Conservation (phyloP, 2,797 vertebrate species). For the Vireo griseus region DNA sequence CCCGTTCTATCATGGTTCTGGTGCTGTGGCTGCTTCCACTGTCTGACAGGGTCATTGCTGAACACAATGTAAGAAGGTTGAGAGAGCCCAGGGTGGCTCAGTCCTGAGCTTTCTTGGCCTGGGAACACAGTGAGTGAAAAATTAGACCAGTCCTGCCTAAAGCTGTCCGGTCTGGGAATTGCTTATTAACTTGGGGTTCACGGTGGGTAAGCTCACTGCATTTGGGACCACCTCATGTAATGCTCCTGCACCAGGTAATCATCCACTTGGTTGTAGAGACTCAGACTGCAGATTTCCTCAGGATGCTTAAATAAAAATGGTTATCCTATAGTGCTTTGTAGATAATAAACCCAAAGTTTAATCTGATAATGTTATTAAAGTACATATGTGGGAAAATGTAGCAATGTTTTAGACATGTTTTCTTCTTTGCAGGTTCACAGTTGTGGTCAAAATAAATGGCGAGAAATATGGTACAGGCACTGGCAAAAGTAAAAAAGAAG, state of each 20-base stretch:
- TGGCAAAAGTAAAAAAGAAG: conserved; percentile 67
- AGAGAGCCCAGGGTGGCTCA: background rate
- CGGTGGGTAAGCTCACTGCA: background rate
- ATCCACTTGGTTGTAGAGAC: background rate
- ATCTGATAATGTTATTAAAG: background rate
- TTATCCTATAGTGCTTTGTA: background rate
- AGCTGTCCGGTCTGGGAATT: background rate
- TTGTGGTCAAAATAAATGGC: background rate
- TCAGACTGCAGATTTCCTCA: background rate
- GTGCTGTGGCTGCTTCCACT: background rate
- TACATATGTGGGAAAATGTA: background rate
- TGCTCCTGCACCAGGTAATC: background rate
- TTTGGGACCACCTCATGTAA: background rate
- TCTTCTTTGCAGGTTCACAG: conserved; percentile 66
- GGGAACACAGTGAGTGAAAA: background rate
- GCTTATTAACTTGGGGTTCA: background rate
- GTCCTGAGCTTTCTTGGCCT: background rate
- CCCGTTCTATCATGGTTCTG: background rate
- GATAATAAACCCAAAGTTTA: background rate
- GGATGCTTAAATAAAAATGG: background rate
- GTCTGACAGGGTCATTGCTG: background rate
- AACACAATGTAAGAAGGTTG: background rate
- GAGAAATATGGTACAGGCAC: conserved; percentile 11
- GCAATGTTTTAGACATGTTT: background rate
- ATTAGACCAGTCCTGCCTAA: background rate